Evolutionary conservation across 2,113 vertebrate species (phyloP).

Genomic region (Vulpes lagopus): DNA sequence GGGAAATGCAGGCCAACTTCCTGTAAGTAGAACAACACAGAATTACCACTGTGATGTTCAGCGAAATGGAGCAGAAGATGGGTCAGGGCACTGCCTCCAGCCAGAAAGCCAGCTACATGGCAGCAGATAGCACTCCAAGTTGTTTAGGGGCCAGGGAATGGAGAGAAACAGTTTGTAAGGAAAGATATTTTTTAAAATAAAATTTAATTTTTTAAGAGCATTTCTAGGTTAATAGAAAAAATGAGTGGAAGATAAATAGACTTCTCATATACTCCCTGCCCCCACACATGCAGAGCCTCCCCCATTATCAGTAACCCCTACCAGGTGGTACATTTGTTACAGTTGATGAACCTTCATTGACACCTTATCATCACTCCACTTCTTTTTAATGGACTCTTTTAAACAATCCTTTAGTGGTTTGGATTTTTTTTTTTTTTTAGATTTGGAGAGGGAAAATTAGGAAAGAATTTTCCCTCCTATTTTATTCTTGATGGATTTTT

Average conservation of each 20-base stretch:
- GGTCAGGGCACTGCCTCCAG: conserved; percentile 13
- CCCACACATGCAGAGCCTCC: too few species aligned
- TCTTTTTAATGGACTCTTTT: background rate
- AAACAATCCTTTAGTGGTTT: background rate
- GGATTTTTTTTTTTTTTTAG: background rate
- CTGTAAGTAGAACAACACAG: background rate
- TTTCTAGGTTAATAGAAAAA: background rate
- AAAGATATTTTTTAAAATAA: background rate
- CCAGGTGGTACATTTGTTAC: background rate
- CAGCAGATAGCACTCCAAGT: background rate
- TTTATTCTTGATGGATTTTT: background rate
- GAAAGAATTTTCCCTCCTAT: background rate
- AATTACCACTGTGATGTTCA: background rate
- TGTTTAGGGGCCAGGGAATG: background rate
- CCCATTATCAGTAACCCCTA: background rate
- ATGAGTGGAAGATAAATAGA: background rate
- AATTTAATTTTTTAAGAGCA: background rate
- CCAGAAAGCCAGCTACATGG: accelerated
- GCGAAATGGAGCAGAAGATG: conserved; percentile 56
- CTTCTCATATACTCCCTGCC: background rate
- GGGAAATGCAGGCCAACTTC: background rate
- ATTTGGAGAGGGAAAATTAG: background rate
- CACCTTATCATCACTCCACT: background rate
- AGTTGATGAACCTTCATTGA: accelerated
- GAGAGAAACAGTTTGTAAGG: background rate